phyloP scores from a whole-genome alignment of 2,797 vertebrate species.

The Liasis olivaceus region DNA sequence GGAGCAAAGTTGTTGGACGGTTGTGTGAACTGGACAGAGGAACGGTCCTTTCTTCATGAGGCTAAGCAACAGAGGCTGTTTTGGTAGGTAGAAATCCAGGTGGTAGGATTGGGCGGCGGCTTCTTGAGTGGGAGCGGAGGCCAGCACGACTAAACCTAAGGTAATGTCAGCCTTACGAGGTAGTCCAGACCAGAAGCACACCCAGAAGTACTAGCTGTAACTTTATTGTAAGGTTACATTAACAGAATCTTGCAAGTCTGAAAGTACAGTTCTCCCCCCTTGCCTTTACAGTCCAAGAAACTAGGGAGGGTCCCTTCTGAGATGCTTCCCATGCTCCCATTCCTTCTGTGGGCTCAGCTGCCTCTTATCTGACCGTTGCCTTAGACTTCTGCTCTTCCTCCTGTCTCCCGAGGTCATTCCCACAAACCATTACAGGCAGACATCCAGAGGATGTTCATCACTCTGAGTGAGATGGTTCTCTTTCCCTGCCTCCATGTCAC shows the following conservation, averaged over 20 bases:
- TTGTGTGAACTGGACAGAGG: neutral
- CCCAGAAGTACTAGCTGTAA: neutral
- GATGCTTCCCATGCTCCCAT: neutral
- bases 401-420: neutral
- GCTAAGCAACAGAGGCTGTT: no score
- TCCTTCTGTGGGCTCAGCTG: no score
- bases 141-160: neutral
- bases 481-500: no score
- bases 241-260: neutral
- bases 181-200: neutral
- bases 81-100: no score
- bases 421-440: no score
- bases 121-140: neutral
- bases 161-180: neutral
- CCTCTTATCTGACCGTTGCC: neutral
- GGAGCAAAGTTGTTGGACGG: neutral
- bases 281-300: neutral
- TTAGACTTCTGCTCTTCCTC: neutral
- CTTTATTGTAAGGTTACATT: neutral
- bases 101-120: no score
- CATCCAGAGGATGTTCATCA: neutral
- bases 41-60: rapidly evolving
- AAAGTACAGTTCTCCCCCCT: neutral
- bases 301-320: neutral
- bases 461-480: neutral